Conservation (phyloP, 2,888 invertebrate genomes). For the Mantis religiosa region DNA sequence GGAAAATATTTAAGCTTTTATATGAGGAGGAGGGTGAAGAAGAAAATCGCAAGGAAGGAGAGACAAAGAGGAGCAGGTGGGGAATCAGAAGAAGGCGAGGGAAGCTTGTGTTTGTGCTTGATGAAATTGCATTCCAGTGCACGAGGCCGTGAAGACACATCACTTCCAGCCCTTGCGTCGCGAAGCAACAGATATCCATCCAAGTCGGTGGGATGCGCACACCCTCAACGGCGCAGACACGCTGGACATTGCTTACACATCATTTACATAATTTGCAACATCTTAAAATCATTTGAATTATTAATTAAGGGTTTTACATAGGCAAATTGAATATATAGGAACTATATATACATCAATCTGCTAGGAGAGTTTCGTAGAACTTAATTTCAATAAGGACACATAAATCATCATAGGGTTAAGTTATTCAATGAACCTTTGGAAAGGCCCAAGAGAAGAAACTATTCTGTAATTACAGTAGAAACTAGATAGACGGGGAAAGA, state of each 20-base stretch:
- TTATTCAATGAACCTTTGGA: no score
- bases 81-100: not conserved
- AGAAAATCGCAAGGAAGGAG: not conserved
- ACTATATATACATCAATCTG: no score
- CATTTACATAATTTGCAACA: not conserved
- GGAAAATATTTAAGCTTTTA: constrained; percentile 4
- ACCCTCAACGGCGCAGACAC: not conserved
- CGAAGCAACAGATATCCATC: constrained; percentile 29
- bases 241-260: not conserved
- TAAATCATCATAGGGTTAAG: no score
- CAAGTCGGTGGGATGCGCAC: not conserved
- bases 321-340: no score
- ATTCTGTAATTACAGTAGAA: no score
- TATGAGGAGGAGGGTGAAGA: not conserved
- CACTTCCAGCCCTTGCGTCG: constrained; percentile 24
- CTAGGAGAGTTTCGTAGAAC: no score
- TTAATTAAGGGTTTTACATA: no score
- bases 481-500: no score
- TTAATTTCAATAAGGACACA: no score
- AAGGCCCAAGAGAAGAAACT: no score
- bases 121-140: constrained; percentile 31
- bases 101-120: constrained; percentile 16
- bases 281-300: no score
- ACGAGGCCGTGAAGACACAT: constrained; percentile 23
- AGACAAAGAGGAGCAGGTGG: not conserved